Percentiles rank a stretch among this genome's conserved stretches.
phyloP scores from a whole-genome alignment of 2,113 vertebrate species.

The Boleophthalmus pectinirostris region DNA sequence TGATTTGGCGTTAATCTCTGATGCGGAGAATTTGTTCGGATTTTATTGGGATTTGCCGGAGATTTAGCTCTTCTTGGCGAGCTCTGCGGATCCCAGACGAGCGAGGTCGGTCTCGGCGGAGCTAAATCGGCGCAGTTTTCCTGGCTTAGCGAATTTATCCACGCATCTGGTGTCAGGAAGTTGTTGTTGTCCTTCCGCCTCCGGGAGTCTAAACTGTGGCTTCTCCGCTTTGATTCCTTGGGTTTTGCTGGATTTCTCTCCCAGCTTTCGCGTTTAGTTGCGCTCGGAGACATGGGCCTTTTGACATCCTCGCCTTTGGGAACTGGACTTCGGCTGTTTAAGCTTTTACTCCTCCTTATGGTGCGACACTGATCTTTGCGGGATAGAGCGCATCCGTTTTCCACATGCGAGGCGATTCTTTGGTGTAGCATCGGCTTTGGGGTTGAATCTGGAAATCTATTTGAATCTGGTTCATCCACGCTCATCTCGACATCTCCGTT shows the following conservation, averaged over 20 bases:
- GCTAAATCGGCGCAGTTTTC: conserved; percentile 48
- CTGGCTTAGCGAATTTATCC: conserved; percentile 74
- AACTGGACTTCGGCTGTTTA: conserved; percentile 19
- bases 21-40: conserved; percentile 15
- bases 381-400: conserved; percentile 27
- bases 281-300: neutral
- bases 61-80: conserved; percentile 27
- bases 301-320: conserved; percentile 16
- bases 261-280: conserved; percentile 22
- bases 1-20: conserved; percentile 8
- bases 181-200: conserved; percentile 23
- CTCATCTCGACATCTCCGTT: conserved; percentile 74
- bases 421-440: conserved; percentile 49
- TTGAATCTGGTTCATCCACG: conserved; percentile 74
- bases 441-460: conserved; percentile 3
- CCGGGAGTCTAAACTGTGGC: conserved; percentile 65
- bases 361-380: conserved; percentile 14
- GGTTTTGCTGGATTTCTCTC: conserved; percentile 40
- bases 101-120: conserved; percentile 18
- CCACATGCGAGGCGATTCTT: conserved; percentile 57
- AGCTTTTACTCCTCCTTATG: conserved; percentile 34
- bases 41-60: conserved; percentile 21
- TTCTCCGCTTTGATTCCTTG: conserved; percentile 50
- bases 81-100: conserved; percentile 18
- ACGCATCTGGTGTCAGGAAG: conserved; percentile 73